Conservation (phyloP, 2,113 vertebrate species). For the Callipepla californica region DNA sequence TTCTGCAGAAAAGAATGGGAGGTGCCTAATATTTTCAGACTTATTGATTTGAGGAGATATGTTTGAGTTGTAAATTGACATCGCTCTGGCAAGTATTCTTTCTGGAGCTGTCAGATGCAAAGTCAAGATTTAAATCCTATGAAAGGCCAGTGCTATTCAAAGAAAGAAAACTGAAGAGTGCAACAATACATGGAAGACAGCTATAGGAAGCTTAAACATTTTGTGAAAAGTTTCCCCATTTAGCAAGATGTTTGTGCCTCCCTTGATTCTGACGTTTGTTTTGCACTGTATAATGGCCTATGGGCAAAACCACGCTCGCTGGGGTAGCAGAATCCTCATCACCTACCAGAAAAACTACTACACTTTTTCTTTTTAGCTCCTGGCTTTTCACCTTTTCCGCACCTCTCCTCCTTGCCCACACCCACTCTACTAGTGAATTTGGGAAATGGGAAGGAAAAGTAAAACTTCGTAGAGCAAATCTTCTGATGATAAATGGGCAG, state of each 20-base stretch:
- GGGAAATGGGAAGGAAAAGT: background rate
- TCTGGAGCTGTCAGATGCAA: background rate
- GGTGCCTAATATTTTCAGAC: constrained; percentile 17
- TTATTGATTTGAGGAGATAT: background rate
- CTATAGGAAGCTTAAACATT: background rate
- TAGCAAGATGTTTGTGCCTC: background rate
- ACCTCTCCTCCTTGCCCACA: background rate
- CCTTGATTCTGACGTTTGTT: background rate
- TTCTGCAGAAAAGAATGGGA: constrained; percentile 25
- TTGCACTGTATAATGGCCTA: background rate
- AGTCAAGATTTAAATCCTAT: background rate
- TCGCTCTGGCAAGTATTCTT: background rate
- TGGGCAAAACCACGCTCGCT: background rate
- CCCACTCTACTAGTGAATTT: background rate
- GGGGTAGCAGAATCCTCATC: background rate
- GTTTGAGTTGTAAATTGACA: constrained; percentile 1
- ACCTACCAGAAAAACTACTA: background rate
- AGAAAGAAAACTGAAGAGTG: background rate
- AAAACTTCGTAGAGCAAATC: background rate
- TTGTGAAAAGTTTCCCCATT: background rate
- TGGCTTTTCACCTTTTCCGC: background rate
- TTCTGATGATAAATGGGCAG: background rate
- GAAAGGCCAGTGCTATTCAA: background rate
- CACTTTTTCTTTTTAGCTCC: background rate
- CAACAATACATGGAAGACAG: background rate